Percentiles rank a stretch among this genome's conserved stretches.
These are phyloP conservation scores for Lipophrys pholis DNA, from an alignment of 2,113 vertebrate species.

Conservation along the genomic window DNA sequence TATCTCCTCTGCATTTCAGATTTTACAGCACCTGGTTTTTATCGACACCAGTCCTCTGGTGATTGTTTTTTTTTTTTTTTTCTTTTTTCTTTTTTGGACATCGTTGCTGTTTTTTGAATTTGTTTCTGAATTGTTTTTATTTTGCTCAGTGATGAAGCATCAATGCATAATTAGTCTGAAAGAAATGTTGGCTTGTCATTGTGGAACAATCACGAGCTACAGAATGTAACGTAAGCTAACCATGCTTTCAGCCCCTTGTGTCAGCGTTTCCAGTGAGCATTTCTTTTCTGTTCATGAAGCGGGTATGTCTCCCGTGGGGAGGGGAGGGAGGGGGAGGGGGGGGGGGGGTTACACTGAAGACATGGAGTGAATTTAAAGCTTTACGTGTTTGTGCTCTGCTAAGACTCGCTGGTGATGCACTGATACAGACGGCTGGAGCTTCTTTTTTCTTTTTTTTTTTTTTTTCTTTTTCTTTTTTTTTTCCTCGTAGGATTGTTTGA, in stretches of 20 bases:
- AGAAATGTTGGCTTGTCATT: slow-evolving; percentile 67
- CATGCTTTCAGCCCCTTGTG: slow-evolving; percentile 74
- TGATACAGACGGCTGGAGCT: slow-evolving; percentile 71
- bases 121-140: slow-evolving; percentile 31
- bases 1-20: slow-evolving; percentile 61
- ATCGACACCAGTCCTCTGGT: slow-evolving; percentile 59
- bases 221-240: slow-evolving; percentile 78
- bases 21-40: slow-evolving; percentile 73
- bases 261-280: slow-evolving; percentile 66
- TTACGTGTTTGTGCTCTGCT: slow-evolving; percentile 67
- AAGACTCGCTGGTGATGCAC: slow-evolving; percentile 64
- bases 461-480: no score
- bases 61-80: slow-evolving; percentile 10
- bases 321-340: background rate
- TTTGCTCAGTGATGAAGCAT: slow-evolving; percentile 67
- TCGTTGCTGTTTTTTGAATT: slow-evolving; percentile 48
- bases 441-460: slow-evolving; percentile 7
- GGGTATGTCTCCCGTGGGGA: slow-evolving; percentile 41
- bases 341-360: slow-evolving; percentile 20
- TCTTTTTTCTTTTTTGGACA: slow-evolving; percentile 43
- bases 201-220: slow-evolving; percentile 75
- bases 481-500: slow-evolving; percentile 71
- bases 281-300: slow-evolving; percentile 50
- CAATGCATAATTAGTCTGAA: slow-evolving; percentile 77
- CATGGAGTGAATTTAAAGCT: slow-evolving; percentile 65